phyloP scores from a whole-genome alignment of 2,888 invertebrate species.

The Andrena praecox region DNA sequence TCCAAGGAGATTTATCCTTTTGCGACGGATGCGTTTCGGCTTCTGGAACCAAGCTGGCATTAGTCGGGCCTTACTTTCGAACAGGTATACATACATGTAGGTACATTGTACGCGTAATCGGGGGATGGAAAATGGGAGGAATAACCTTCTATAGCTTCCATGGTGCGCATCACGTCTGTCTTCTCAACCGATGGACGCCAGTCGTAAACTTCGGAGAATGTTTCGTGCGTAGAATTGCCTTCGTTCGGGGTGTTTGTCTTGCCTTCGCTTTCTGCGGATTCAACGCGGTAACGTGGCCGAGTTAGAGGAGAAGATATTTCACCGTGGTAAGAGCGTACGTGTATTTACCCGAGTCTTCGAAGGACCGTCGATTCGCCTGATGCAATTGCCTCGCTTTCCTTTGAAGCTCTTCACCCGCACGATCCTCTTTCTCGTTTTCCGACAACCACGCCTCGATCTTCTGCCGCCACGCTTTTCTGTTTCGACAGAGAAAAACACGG shows the following conservation, averaged over 20 bases:
- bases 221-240: conserved; percentile 87
- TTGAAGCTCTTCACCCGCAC: conserved; percentile 89
- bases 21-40: conserved; percentile 88
- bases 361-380: conserved; percentile 91
- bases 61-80: not conserved
- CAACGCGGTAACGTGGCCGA: conserved; percentile 8
- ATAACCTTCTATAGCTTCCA: conserved; percentile 94
- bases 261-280: conserved; percentile 90
- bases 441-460: conserved; percentile 97
- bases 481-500: not conserved
- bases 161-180: conserved; percentile 92
- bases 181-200: conserved; percentile 94
- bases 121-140: not conserved
- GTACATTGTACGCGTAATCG: not conserved
- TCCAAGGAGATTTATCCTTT: conserved; percentile 92
- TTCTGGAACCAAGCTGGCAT: conserved; percentile 85
- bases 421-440: conserved; percentile 93
- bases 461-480: conserved; percentile 92
- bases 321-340: not conserved
- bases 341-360: conserved; percentile 92
- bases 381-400: conserved; percentile 89
- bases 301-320: not conserved
- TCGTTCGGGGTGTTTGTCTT: conserved; percentile 92
- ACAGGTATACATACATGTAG: not conserved
- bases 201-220: conserved; percentile 89